A percentile compares a stretch with the other conserved stretches of the same genome.
phyloP scores from a whole-genome alignment of 92 coral and sea anemone genomes.

The Hydrozoanthus gracilis region DNA sequence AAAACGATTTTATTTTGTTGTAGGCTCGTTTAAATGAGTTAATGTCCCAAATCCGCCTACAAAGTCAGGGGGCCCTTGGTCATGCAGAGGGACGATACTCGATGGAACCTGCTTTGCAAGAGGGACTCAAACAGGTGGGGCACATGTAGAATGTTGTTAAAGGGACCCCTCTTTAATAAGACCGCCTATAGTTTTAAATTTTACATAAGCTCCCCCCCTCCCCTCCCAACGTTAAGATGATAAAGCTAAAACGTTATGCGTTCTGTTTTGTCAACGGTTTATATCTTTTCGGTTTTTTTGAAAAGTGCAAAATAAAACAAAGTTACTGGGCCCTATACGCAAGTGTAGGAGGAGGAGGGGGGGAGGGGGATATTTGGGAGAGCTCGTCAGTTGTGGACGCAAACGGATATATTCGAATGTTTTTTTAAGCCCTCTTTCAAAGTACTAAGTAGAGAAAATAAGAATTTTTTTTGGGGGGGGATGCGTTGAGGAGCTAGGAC shows the following conservation, averaged over 20 bases:
- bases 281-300: too few relatives aligned
- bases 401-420: too few relatives aligned
- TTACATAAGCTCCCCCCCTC: not conserved
- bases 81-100: conserved; percentile 43
- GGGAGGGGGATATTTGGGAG: too few relatives aligned
- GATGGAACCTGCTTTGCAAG: conserved; percentile 31
- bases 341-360: too few relatives aligned
- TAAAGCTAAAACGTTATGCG: not conserved
- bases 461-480: too few relatives aligned
- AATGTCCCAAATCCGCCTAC: conserved; percentile 49
- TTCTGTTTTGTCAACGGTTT: too few relatives aligned
- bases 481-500: too few relatives aligned
- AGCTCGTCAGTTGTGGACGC: too few relatives aligned
- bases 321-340: too few relatives aligned
- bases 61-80: conserved; percentile 24
- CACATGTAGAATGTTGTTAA: not conserved
- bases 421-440: too few relatives aligned
- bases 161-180: not conserved
- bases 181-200: not conserved
- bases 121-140: conserved; percentile 41
- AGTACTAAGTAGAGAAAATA: too few relatives aligned
- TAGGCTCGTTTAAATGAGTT: conserved; percentile 45
- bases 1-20: not conserved
- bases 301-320: too few relatives aligned
- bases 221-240: not conserved